These are phyloP conservation scores for Mythimna pallens DNA, from an alignment of 2,888 invertebrate genomes.

Conservation along the genomic window DNA sequence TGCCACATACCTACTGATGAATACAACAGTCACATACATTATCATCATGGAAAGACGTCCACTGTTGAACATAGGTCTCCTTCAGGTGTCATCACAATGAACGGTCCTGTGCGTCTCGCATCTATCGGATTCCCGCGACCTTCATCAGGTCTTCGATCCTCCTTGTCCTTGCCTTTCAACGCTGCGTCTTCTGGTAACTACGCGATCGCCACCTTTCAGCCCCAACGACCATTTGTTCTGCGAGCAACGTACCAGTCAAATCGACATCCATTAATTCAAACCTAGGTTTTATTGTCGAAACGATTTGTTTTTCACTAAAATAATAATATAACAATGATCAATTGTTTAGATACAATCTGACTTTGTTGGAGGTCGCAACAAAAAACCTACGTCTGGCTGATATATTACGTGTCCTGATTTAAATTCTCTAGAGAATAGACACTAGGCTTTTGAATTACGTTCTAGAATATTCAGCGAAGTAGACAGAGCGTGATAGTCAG, in stretches of 20 bases:
- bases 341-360: slow-evolving; percentile 27
- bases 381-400: slow-evolving; percentile 15
- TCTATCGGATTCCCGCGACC: too few relatives aligned
- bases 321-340: not conserved
- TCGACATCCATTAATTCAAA: not conserved
- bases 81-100: too few relatives aligned
- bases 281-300: slow-evolving; percentile 10
- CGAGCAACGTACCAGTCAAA: not conserved
- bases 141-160: too few relatives aligned
- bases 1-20: too few relatives aligned
- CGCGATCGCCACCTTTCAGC: too few relatives aligned
- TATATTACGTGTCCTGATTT: slow-evolving; percentile 17
- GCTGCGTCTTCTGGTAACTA: too few relatives aligned
- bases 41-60: too few relatives aligned
- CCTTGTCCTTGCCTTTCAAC: too few relatives aligned
- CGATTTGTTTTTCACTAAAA: slow-evolving; percentile 11
- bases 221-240: too few relatives aligned
- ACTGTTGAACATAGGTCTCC: too few relatives aligned
- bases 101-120: too few relatives aligned
- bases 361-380: slow-evolving; percentile 7
- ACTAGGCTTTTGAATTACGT: slow-evolving; percentile 1
- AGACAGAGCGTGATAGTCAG: too few relatives aligned
- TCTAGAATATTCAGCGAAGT: not conserved
- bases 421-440: not conserved
- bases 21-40: not conserved